These are phyloP conservation scores for Leptinotarsa defecta DNA, from an alignment of 1,140 invertebrate species.

Conservation along the genomic window DNA sequence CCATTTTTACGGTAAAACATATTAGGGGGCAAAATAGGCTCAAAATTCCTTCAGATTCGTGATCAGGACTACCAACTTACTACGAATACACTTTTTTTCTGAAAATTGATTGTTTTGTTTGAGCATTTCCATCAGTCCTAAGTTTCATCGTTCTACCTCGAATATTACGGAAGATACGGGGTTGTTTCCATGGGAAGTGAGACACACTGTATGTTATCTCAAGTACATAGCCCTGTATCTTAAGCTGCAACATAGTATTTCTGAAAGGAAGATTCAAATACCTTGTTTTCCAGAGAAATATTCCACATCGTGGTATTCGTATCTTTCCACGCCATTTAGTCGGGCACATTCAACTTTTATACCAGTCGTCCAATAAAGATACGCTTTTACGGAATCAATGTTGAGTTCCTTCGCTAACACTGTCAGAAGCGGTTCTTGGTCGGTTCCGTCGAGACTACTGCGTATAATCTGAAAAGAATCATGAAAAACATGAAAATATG, in stretches of 20 bases:
- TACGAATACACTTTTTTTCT: too few relatives aligned
- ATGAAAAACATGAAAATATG: neutral
- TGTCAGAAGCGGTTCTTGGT: slow-evolving; percentile 76
- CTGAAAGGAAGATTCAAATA: slow-evolving; percentile 43
- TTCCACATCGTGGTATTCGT: slow-evolving; percentile 71
- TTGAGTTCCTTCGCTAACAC: slow-evolving; percentile 75
- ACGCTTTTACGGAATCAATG: slow-evolving; percentile 79
- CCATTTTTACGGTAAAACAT: too few relatives aligned
- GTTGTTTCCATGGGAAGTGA: too few relatives aligned
- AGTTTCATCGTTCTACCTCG: too few relatives aligned
- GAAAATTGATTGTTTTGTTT: too few relatives aligned
- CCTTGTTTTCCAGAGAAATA: slow-evolving; percentile 79
- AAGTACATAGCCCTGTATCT: neutral
- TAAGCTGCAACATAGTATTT: too few relatives aligned
- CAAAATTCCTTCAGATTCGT: too few relatives aligned
- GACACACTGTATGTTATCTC: too few relatives aligned
- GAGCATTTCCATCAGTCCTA: too few relatives aligned
- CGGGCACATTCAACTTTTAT: slow-evolving; percentile 78
- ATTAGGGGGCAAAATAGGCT: too few relatives aligned
- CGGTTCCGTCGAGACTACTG: slow-evolving; percentile 68
- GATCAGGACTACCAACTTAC: too few relatives aligned
- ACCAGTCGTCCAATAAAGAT: slow-evolving; percentile 87
- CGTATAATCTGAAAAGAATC: slow-evolving; percentile 64
- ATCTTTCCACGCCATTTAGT: slow-evolving; percentile 77
- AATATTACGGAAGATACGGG: too few relatives aligned